Evolutionary conservation across 2,888 invertebrate species (phyloP), one percentile per base, ranked within the genome.

Genomic region (Cheilosia grossa): DNA sequence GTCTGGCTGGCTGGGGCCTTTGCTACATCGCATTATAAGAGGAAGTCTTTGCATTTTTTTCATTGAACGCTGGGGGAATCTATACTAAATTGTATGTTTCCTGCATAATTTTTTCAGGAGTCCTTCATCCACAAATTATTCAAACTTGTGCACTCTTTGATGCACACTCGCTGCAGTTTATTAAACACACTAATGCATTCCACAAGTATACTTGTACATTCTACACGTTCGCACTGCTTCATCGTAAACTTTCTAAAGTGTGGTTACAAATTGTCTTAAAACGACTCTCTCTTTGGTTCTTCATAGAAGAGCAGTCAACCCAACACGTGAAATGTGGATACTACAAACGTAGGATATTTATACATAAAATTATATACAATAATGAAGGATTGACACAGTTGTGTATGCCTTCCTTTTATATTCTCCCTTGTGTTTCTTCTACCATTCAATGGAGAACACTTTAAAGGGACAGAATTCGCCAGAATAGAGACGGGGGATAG

Each of bases 121-220:
- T 4, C 13, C 3, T 37, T 13, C 4, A 10, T 10, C 3, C 37
- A 13, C 13, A 37, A 37, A 37, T 13, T 13, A 37, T 37, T 37
- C 37, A 37, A 37, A 13, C 4, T 37, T 37, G 37, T 37, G 37
- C 3, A 4, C 37, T 37, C 13, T 13, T 13, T 37, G 13, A 37
- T 37, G 37, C 10, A 47, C 17, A 47, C 7, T 17, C 9, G 0
- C 1, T 17, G 30, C 13, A 30, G 30, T 15, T 17, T 64, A 64
- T 64, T 51, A 56, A 56, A 49, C 0, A 5, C 47, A 13, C 47
- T 49, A 33, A 70, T 70, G 47, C 70, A 70, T 58, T 58, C 70
- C 27, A 19, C 40, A 51, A 70, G 70, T 44, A 15, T n/a, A n/a
- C n/a, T n/a, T n/a, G n/a, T n/a, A n/a, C n/a, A n/a, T n/a, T 24